Base-by-base conservation (phyloP, 2,888 invertebrate genomes). In the Cephus sareptanus region DNA sequence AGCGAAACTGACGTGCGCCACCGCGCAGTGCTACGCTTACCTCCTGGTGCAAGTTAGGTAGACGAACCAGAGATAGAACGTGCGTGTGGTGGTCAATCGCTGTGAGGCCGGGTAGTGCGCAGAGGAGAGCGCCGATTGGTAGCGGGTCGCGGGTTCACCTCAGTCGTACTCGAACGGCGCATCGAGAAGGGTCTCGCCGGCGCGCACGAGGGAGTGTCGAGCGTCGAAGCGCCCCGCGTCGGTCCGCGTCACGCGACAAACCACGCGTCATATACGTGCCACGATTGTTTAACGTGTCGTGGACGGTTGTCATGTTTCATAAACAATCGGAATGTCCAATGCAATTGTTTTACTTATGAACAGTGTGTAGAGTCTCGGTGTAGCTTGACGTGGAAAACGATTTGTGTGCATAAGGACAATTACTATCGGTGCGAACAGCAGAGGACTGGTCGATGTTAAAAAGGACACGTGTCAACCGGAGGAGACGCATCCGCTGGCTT, bases 161-260 rank as follows among this genome's bases (percentile, higher is more conserved):
- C 89, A 90, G 90, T 90, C 88, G 88, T 87, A 87, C 88, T 89
- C 88, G 88, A 90, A 89, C 89, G 90, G 89, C 90, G 90, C 90
- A 88, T 87, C 90, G 88, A 88, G 84, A 80, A 86, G 86, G 89
- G 84, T 85, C 84, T 85, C 82, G 82, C 80, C 34, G 33, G 71
- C 71, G 71, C 33, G 34, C 13, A 34, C 34, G 71, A 33, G 71
- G 34, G 71, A 71, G 71, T 34, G 33, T 34, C 71, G 71, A 31
- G 71, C 34, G 31, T 71, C 33, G 71, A 71, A 71, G 71, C 71
- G 71, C 71, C 71, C 34, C 71, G 71, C 71, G 71, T 31, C 71
- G 71, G 33, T 31, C 15, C 71, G 71, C 71, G 71, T 71, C 34
- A 33, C 71, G 71, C 71, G 71, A 71, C 6, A 3, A 34, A 6